Conservation (phyloP, 1,140 invertebrate species). For the Apis florea region DNA sequence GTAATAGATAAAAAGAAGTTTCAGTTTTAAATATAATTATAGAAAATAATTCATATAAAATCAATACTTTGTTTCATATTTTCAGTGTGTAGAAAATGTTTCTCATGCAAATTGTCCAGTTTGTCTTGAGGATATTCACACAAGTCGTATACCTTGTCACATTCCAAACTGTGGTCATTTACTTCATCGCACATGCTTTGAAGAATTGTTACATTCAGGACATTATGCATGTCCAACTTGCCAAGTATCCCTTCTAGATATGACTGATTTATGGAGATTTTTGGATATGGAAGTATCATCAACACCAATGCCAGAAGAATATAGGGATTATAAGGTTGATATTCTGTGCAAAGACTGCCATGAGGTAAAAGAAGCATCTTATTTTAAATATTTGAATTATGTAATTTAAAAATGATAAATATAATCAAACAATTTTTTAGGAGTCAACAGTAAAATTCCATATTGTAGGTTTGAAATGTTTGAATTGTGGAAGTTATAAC, state of each 20-base stretch:
- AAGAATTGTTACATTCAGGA: slow-evolving; percentile 87
- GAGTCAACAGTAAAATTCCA: slow-evolving; percentile 90
- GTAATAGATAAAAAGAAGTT: not conserved
- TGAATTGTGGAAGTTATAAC: slow-evolving; percentile 92
- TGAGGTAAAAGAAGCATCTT: slow-evolving; percentile 81
- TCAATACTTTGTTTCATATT: slow-evolving; percentile 25
- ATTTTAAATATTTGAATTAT: not conserved
- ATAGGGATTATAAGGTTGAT: slow-evolving; percentile 87
- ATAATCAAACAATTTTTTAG: slow-evolving; percentile 75
- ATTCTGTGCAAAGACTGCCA: slow-evolving; percentile 95
- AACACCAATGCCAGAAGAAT: slow-evolving; percentile 91
- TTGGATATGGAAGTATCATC: slow-evolving; percentile 89
- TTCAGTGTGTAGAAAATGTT: slow-evolving; percentile 92
- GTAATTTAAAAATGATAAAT: not conserved
- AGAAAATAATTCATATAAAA: not conserved
- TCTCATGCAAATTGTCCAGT: slow-evolving; percentile 92
- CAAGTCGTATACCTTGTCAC: slow-evolving; percentile 91
- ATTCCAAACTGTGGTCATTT: slow-evolving; percentile 93
- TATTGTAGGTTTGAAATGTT: slow-evolving; percentile 91
- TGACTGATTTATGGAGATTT: slow-evolving; percentile 90
- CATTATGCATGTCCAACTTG: slow-evolving; percentile 94
- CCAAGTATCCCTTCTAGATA: slow-evolving; percentile 91
- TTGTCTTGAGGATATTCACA: slow-evolving; percentile 93
- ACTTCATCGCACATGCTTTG: slow-evolving; percentile 90
- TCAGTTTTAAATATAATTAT: not conserved